Base-by-base conservation (phyloP, 2,888 invertebrate genomes). In the Syritta pipiens region DNA sequence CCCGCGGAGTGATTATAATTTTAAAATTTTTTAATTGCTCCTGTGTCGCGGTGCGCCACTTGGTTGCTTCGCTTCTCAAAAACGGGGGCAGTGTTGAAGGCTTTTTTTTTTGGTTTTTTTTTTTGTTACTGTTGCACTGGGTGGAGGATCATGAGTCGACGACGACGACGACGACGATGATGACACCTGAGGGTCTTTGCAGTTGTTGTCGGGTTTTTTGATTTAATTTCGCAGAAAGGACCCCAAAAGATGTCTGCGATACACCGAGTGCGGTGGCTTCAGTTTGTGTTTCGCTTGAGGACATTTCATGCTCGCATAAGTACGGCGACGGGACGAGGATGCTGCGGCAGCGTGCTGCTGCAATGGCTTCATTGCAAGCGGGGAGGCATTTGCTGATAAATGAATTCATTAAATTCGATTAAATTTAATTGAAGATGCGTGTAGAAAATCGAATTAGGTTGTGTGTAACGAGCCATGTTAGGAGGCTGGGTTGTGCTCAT, bases 211-310 rank as follows among this genome's bases (percentile, higher is more conserved):
- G 67, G 57, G 48, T 68, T 74, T 79, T 79, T 79, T 79, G 74
- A 79, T 79, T 79, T 74, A 74, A 79, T 79, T 79, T 74, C 79
- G 74, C 67, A 57, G 79, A 79, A 79, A 62, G 59, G 44, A 49
- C 26, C 48, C 55, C 32, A 30, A 48, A 49, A 48, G 60, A 22
- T 22, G 35, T 57, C 42, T 53, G 63, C 17, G 48, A 32, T 55
- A 55, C 17, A 55, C n/a, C n/a, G 19, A 17, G 53, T 48, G 32
- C 37, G 37, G 19, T 37, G 37, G 37, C 17, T 7, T 60, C 53
- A 4, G n/a, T 12, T 24, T 22, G 44, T 3, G 19, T 68, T 14
- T 49, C 1, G 53, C 75, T 69, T 4, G 14, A 20, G 62, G 75
- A 49, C 10, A 42, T 30, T 30, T n/a, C 30, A 22, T 40, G 37